phyloP scores from a whole-genome alignment of 2,797 vertebrate genomes.

The Podargus strigoides region DNA sequence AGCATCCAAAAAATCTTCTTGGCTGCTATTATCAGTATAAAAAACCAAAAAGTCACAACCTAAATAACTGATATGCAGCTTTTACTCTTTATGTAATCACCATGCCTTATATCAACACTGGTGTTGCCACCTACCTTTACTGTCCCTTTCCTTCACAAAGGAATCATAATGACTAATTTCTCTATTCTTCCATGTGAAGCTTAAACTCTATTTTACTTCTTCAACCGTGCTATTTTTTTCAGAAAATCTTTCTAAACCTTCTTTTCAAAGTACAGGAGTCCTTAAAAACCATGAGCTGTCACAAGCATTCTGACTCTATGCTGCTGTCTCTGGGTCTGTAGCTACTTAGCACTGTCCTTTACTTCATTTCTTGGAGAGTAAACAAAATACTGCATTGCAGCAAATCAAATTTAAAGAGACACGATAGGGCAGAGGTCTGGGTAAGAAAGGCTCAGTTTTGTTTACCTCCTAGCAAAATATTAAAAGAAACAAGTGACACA shows the following conservation, averaged over 20 bases:
- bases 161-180: not conserved
- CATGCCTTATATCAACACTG: not conserved
- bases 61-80: not conserved
- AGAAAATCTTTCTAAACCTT: not conserved
- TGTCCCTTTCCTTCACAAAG: not conserved
- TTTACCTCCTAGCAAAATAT: constrained; percentile 33
- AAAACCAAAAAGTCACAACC: not conserved
- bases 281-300: not conserved
- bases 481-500: not conserved
- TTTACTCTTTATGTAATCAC: constrained; percentile 7
- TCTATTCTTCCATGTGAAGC: not conserved
- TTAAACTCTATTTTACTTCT: not conserved
- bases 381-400: constrained; percentile 71
- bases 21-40: not conserved
- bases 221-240: not conserved
- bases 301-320: not conserved
- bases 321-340: constrained; percentile 11
- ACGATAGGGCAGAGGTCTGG: constrained; percentile 21
- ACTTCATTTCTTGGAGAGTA: constrained; percentile 40
- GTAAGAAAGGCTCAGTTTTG: not conserved
- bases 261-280: not conserved
- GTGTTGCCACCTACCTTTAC: not conserved
- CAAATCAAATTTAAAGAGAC: constrained; percentile 47
- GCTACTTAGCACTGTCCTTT: constrained; percentile 10
- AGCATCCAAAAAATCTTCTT: not conserved